Evolutionary conservation across 1,140 invertebrate genomes (phyloP).

Genomic region (Bombus turneri): DNA sequence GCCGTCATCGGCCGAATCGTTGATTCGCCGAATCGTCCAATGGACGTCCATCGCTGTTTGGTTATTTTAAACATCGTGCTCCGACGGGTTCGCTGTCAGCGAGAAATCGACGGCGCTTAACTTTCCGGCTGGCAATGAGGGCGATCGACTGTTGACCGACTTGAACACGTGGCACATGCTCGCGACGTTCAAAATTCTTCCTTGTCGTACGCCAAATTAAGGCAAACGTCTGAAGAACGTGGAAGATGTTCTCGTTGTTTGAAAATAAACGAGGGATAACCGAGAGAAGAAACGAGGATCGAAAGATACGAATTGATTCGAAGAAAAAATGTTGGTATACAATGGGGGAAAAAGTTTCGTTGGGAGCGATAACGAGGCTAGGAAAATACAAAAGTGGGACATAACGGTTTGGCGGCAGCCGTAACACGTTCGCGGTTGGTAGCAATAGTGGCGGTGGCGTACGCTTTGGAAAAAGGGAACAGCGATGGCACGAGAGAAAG

Average conservation of each 20-base stretch:
- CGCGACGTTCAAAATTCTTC: too few relatives aligned
- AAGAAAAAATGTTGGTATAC: background rate
- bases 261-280: background rate
- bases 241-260: too few relatives aligned
- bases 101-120: too few relatives aligned
- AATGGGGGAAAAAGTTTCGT: background rate
- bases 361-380: conserved; percentile 9
- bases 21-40: conserved; percentile 20
- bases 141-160: too few relatives aligned
- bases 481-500: background rate
- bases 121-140: too few relatives aligned
- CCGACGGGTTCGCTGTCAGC: too few relatives aligned
- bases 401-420: background rate
- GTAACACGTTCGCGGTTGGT: background rate
- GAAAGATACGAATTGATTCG: too few relatives aligned
- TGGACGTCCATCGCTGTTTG: background rate
- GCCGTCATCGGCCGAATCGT: conserved; percentile 24
- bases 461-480: background rate
- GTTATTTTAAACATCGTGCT: background rate
- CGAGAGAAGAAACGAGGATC: background rate
- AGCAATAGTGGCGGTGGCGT: background rate
- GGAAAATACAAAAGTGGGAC: conserved; percentile 2
- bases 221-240: too few relatives aligned
- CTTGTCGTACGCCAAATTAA: too few relatives aligned
- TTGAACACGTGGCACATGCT: too few relatives aligned